phyloP scores from a whole-genome alignment of 2,113 vertebrate species.

The Scophthalmus maximus region DNA sequence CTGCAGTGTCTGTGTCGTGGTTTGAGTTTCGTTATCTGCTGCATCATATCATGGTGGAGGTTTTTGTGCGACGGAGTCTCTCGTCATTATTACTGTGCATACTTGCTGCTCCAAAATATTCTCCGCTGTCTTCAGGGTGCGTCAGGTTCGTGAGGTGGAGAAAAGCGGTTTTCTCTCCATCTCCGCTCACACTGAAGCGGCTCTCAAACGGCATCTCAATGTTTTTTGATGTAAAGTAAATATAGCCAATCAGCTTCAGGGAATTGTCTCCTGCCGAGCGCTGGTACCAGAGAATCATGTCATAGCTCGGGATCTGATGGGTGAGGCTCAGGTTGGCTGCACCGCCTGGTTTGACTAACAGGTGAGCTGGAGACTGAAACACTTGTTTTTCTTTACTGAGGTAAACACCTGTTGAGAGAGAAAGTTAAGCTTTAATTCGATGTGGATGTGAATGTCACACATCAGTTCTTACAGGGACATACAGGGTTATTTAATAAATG shows the following conservation, averaged over 20 bases:
- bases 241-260: conserved; percentile 52
- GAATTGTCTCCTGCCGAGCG: conserved; percentile 34
- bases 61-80: conserved; percentile 59
- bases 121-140: conserved; percentile 47
- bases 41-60: not conserved
- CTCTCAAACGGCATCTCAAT: conserved; percentile 14
- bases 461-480: not conserved
- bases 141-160: conserved; percentile 49
- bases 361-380: conserved; percentile 49
- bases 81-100: conserved; percentile 59
- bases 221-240: not conserved
- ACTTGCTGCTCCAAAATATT: conserved; percentile 73
- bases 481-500: not conserved
- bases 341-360: not conserved
- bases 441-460: not conserved
- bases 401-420: conserved; percentile 11
- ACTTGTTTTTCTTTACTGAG: conserved; percentile 44
- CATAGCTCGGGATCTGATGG: conserved; percentile 36
- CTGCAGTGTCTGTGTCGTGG: not conserved
- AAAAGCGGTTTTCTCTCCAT: conserved; percentile 39
- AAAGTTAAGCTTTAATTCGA: not conserved
- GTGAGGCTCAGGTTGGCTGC: conserved; percentile 35
- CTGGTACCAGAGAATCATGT: conserved; percentile 72
- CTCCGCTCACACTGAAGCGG: conserved; percentile 57
- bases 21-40: not conserved